Evolutionary conservation across 1,140 invertebrate genomes (phyloP).

Genomic region (Cephus cinctus): DNA sequence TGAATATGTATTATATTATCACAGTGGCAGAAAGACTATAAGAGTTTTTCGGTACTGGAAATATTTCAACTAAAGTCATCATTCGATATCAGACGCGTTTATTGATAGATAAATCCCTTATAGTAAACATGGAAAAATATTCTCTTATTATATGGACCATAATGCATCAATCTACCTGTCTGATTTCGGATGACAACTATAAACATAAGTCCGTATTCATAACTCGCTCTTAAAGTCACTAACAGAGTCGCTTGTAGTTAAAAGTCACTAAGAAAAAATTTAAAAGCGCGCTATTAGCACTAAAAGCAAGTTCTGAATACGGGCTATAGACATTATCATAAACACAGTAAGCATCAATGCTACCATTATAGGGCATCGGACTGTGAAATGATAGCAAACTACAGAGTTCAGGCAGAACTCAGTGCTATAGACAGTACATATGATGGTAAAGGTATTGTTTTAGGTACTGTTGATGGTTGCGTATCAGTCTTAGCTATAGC

Average conservation of each 20-base stretch:
- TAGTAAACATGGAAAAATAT: neutral
- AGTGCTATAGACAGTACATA: conserved; percentile 81
- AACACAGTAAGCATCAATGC: too few species aligned
- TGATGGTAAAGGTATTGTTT: conserved; percentile 78
- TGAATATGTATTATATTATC: conserved; percentile 95
- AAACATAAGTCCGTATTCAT: too few species aligned
- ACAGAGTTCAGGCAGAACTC: conserved; percentile 87
- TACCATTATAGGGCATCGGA: conserved; percentile 70
- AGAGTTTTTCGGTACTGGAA: conserved; percentile 76
- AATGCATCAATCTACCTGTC: too few species aligned
- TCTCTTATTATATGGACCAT: neutral
- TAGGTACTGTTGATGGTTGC: conserved; percentile 92
- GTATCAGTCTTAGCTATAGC: conserved; percentile 89
- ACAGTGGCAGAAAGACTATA: conserved; percentile 90
- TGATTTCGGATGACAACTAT: too few species aligned
- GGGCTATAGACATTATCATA: too few species aligned
- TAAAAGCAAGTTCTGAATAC: too few species aligned
- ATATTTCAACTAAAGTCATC: neutral
- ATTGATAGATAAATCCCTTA: neutral
- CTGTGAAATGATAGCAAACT: conserved; percentile 89
- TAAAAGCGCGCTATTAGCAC: too few species aligned
- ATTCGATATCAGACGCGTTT: neutral
- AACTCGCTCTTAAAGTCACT: too few species aligned
- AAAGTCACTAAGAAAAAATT: too few species aligned
- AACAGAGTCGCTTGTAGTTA: too few species aligned